A percentile compares a stretch with the other conserved stretches of the same genome.
These are phyloP conservation scores for Artibeus jamaicensis DNA, from an alignment of 2,797 vertebrate genomes.

Conservation along the genomic window DNA sequence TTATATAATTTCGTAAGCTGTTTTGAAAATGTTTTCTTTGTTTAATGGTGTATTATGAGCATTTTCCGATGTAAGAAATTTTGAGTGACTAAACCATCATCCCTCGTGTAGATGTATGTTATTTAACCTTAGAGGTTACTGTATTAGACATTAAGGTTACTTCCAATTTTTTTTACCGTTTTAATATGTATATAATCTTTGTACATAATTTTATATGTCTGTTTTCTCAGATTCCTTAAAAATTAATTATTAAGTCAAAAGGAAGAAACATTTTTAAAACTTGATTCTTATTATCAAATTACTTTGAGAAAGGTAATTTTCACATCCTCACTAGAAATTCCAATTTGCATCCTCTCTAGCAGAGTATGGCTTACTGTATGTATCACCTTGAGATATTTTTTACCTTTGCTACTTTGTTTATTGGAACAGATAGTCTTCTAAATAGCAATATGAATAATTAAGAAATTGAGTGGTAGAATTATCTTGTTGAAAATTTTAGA, in stretches of 20 bases:
- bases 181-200: constrained; percentile 14
- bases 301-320: constrained; percentile 48
- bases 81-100: constrained; percentile 35
- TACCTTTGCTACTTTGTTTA: constrained; percentile 28
- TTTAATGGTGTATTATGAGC: constrained; percentile 3
- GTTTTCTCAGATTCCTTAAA: constrained; percentile 21
- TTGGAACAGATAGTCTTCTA: background rate
- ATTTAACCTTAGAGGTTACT: constrained; percentile 38
- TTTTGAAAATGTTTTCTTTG: constrained; percentile 50
- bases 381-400: constrained; percentile 36
- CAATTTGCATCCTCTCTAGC: background rate
- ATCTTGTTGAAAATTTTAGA: background rate
- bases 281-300: constrained; percentile 12
- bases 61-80: background rate
- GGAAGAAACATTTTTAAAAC: constrained; percentile 35
- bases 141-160: constrained; percentile 8
- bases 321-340: constrained; percentile 9
- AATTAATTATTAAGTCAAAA: constrained; percentile 26
- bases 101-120: background rate
- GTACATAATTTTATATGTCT: background rate
- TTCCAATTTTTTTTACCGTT: background rate
- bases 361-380: background rate
- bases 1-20: background rate
- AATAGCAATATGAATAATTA: constrained; percentile 4
- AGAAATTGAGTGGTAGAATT: constrained; percentile 30